Evolutionary conservation across 2,113 vertebrate species (phyloP).

Genomic region (Ploceus nigricollis): DNA sequence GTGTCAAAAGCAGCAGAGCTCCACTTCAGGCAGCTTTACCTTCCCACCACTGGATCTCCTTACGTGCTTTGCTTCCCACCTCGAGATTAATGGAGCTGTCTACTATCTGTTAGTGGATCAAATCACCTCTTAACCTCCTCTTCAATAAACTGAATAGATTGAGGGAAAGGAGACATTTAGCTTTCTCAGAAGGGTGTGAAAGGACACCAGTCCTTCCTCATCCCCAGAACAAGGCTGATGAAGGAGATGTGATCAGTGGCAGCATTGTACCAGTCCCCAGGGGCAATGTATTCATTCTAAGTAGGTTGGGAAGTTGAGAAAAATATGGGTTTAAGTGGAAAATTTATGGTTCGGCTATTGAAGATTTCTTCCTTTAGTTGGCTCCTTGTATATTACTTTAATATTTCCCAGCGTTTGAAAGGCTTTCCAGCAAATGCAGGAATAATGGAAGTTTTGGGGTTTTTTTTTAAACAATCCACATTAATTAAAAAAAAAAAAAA

Average conservation of each 20-base stretch:
- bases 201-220: background rate
- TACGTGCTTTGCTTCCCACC: background rate
- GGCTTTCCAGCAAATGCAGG: background rate
- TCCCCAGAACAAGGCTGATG: background rate
- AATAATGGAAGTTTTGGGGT: background rate
- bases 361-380: background rate
- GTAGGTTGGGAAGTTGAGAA: background rate
- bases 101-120: constrained; percentile 27
- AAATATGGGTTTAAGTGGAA: background rate
- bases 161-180: background rate
- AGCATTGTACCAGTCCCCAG: background rate
- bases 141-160: constrained; percentile 25
- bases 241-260: background rate
- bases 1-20: background rate
- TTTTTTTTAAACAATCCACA: background rate
- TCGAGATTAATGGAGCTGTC: constrained; percentile 44
- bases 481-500: background rate
- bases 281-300: background rate
- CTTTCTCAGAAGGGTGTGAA: background rate
- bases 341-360: background rate
- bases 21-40: background rate
- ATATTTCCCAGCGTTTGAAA: background rate
- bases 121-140: constrained; percentile 49
- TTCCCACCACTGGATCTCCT: background rate
- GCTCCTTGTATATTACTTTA: background rate